Evolutionary conservation across 1,140 invertebrate species (phyloP), one percentile per base, ranked within the genome.

Genomic region (Parapsyche elsis): DNA sequence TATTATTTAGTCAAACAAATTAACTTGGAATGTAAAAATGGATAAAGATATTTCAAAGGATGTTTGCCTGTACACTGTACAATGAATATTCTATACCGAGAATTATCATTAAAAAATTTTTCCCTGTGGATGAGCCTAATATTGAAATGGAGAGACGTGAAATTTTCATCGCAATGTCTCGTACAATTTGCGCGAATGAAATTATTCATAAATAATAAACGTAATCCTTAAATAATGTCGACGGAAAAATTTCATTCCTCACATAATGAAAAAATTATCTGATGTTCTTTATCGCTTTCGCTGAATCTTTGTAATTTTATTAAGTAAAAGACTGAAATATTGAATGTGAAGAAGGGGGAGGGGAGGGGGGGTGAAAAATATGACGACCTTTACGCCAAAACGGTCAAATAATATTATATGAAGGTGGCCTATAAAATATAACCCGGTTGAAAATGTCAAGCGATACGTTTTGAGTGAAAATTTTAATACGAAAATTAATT

Each of bases 1-100:
- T 57, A 77, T 77, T 77, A 77, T 30, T 30, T 30, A 77, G 45
- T 44, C 75, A 64, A 64, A 64, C 75, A 77, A 77, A 77, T 77
- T 77, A 64, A 24, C 26, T 64, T 77, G 44, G 19, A 30, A 77
- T 57, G 64, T 23, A 77, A 77, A 77, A 53, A 46, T 46, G 12
- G 5, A 46, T 46, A 46, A 7, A 46, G 5, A 46, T 46, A 46
- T 46, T n/a, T n/a, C n/a, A n/a, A n/a, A n/a, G n/a, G n/a, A n/a
- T n/a, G n/a, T n/a, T n/a, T n/a, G n/a, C n/a, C n/a, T n/a, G n/a
- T n/a, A n/a, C n/a, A n/a, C n/a, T n/a, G n/a, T n/a, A n/a, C n/a
- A n/a, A n/a, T n/a, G n/a, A n/a, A n/a, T n/a, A n/a, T n/a, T n/a
- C n/a, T n/a, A n/a, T n/a, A n/a, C 30, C 7, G 30, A 38, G 30